Evolutionary conservation across 2,113 vertebrate genomes (phyloP), one percentile per base, ranked within the genome.

Genomic region (Callionymus lyra): DNA sequence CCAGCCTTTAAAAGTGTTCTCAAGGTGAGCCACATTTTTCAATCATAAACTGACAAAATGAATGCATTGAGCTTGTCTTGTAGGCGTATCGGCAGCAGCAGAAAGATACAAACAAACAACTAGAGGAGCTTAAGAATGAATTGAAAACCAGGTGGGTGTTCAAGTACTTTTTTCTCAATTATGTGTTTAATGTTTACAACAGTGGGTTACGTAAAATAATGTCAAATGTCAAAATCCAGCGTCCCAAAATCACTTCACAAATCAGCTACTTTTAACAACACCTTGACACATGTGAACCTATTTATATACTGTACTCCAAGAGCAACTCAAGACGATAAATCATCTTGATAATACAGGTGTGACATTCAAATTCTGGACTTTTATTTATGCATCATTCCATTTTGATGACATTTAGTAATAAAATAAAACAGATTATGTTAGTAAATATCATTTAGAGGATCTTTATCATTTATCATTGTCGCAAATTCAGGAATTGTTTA

Each of bases 71-170:
- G 2, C 6, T 42, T 18, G 39, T 14, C 21, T 16, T 18, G 21
- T 74, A 53, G 90, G 87, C 85, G 4, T 88, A 85, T 57, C 86
- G 88, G 74, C 87, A 87, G 16, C 87, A 91, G 52, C 85, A 90
- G 6, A 51, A n/a, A 42, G 85, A 86, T 44, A 75, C 80, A 36
- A 84, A 71, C 47, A 41, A 31, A 53, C 85, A 80, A 63, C 85
- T 83, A 0, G 83, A 89, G 38, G 61, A 79, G 48, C 84, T 90
- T 42, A 48, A 84, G 46, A 80, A 83, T 65, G 88, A 87, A 44
- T 47, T 91, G 72, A 86, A 90, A 64, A 70, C 39, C 17, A 89
- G 90, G 90, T 91, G 11, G 4, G 61, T 15, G 58, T 12, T 12
- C 10, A 34, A 4, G 33, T 34, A 9, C 31, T 44, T 6, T n/a